Conservation (phyloP, 2,888 invertebrate genomes). For the Ochropleura leucogaster region DNA sequence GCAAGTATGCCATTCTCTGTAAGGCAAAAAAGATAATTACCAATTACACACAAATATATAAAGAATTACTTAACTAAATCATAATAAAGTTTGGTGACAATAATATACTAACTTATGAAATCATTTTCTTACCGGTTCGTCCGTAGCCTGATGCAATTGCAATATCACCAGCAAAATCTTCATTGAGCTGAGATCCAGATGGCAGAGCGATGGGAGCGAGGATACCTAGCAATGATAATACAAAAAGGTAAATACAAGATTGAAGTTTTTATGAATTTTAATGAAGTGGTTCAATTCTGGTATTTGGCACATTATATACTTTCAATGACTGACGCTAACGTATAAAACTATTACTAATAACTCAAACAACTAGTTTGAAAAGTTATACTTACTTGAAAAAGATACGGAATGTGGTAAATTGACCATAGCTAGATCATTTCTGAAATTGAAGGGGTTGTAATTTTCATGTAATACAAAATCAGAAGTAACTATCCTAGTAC, state of each 20-base stretch:
- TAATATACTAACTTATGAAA: too few species aligned
- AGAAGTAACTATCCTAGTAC: conserved; percentile 70
- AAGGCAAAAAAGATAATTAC: too few species aligned
- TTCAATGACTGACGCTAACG: too few species aligned
- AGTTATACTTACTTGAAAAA: neutral
- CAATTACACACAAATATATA: too few species aligned
- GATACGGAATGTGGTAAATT: conserved; percentile 54
- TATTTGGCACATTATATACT: too few species aligned
- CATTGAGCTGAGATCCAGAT: conserved; percentile 63
- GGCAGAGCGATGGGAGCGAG: conserved; percentile 68
- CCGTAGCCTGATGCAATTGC: conserved; percentile 81
- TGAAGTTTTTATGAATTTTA: too few species aligned
- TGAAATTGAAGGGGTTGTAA: conserved; percentile 70
- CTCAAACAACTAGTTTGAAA: too few species aligned
- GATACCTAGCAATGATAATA: conserved; percentile 6
- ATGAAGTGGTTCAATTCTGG: too few species aligned
- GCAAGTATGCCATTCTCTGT: neutral
- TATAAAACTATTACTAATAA: too few species aligned
- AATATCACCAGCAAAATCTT: conserved; percentile 67
- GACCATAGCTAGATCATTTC: conserved; percentile 77
- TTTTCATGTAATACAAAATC: conserved; percentile 69
- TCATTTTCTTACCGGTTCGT: conserved; percentile 11
- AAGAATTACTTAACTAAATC: too few species aligned
- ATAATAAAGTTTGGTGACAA: too few species aligned
- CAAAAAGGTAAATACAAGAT: too few species aligned